A percentile compares a stretch with the other conserved stretches of the same genome.
Conservation (phyloP, 1,140 invertebrate species). For the Zaprionus capensis region DNA sequence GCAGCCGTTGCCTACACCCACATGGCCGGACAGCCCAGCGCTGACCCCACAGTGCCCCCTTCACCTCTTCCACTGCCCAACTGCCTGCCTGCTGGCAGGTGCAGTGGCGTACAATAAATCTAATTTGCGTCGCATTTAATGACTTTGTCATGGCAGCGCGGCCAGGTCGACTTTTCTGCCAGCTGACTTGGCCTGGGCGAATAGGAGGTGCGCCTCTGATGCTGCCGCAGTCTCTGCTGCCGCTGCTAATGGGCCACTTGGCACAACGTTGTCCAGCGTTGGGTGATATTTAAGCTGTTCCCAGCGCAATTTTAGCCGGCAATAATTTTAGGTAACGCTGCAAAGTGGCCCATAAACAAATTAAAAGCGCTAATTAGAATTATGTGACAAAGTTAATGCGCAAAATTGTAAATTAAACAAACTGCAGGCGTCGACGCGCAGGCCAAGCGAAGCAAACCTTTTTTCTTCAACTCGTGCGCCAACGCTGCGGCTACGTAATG, state of each 20-base stretch:
- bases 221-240: not conserved
- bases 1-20: conserved; percentile 11
- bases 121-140: conserved; percentile 84
- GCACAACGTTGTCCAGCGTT: conserved; percentile 33
- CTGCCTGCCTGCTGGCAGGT: conserved; percentile 68
- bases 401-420: conserved; percentile 82
- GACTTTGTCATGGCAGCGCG: conserved; percentile 74
- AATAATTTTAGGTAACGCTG: conserved; percentile 78
- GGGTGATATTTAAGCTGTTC: conserved; percentile 75
- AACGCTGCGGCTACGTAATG: conserved; percentile 42
- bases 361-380: conserved; percentile 83
- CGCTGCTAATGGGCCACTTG: conserved; percentile 69
- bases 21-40: not conserved
- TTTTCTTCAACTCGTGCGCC: conserved; percentile 32
- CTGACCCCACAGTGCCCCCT: not conserved
- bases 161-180: conserved; percentile 38
- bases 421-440: conserved; percentile 31
- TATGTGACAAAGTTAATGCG: conserved; percentile 82
- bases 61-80: conserved; percentile 13
- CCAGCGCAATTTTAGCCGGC: conserved; percentile 72
- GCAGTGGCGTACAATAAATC: conserved; percentile 82
- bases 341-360: conserved; percentile 81
- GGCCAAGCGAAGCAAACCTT: conserved; percentile 9
- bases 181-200: conserved; percentile 1
- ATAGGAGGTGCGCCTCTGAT: not conserved